A percentile compares a stretch with the other conserved stretches of the same genome.
These are phyloP conservation scores for Hetaerina titia DNA, from an alignment of 2,888 invertebrate genomes.

Conservation along the genomic window DNA sequence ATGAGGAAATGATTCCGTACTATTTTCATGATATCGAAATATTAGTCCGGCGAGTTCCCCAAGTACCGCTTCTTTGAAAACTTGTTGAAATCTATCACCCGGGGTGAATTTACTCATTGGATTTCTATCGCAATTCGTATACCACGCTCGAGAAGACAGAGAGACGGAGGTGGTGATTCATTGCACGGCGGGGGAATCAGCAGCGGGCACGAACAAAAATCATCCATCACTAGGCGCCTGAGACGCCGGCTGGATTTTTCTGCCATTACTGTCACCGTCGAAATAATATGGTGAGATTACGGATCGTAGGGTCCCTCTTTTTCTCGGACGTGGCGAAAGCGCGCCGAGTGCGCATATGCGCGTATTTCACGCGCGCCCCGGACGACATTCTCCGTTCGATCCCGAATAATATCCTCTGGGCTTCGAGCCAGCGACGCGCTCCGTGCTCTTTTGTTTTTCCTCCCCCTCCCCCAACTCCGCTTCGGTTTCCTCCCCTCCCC, in stretches of 20 bases:
- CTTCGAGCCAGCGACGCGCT: slow-evolving; percentile 11
- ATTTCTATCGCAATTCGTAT: neutral
- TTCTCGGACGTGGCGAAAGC: too few species aligned
- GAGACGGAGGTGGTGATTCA: neutral
- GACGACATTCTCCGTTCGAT: slow-evolving; percentile 41
- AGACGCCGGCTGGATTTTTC: neutral
- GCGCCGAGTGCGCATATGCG: neutral
- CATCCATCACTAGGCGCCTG: slow-evolving; percentile 1
- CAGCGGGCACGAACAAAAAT: neutral
- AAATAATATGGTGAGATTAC: neutral
- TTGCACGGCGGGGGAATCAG: neutral
- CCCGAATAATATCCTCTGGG: slow-evolving; percentile 46
- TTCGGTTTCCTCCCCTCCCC: neutral
- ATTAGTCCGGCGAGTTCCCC: neutral
- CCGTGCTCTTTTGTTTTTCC: slow-evolving; percentile 9
- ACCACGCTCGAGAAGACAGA: neutral
- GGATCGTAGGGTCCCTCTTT: neutral
- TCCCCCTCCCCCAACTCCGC: neutral
- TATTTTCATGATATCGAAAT: neutral
- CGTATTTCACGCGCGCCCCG: neutral
- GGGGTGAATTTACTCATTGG: neutral
- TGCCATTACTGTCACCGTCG: slow-evolving; percentile 12
- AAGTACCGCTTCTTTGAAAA: neutral
- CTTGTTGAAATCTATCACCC: neutral
- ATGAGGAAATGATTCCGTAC: too few species aligned